Percentiles rank a stretch among this genome's conserved stretches.
Evolutionary conservation across 2,888 invertebrate genomes (phyloP).

Genomic region (Dusona sp.): DNA sequence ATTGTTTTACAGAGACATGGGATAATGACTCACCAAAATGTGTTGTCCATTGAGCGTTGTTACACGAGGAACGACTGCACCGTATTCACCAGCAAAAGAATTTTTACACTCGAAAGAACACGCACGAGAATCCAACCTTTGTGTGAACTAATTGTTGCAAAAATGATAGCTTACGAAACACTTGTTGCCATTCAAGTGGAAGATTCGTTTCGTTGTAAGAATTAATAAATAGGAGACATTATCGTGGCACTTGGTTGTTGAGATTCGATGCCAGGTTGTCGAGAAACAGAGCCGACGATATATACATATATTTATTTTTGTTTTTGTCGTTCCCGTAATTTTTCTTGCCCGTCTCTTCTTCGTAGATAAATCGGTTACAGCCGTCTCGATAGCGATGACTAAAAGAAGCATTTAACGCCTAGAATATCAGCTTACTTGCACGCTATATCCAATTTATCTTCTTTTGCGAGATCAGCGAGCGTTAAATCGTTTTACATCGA

Average conservation of each 20-base stretch:
- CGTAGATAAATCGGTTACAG: conserved; percentile 55
- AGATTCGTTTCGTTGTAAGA: conserved; percentile 31
- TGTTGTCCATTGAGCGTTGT: conserved; percentile 64
- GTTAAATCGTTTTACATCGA: conserved; percentile 52
- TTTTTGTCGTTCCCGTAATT: conserved; percentile 33
- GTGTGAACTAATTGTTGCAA: not conserved
- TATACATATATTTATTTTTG: not conserved
- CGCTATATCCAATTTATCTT: conserved; percentile 42
- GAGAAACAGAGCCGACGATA: conserved; percentile 12
- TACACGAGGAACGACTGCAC: conserved; percentile 57
- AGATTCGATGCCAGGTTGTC: conserved; percentile 31
- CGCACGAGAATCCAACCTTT: conserved; percentile 9
- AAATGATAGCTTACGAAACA: not conserved
- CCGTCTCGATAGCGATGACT: conserved; percentile 38
- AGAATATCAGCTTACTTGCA: conserved; percentile 58
- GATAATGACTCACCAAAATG: conserved; percentile 68
- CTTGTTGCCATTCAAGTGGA: conserved; percentile 1
- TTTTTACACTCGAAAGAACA: conserved; percentile 19
- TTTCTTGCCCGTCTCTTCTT: conserved; percentile 39
- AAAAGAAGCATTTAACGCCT: conserved; percentile 55
- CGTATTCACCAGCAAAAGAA: conserved; percentile 54
- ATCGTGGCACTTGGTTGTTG: conserved; percentile 13
- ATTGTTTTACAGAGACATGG: conserved; percentile 22
- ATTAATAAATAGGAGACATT: not conserved
- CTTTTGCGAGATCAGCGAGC: conserved; percentile 29